Conservation (phyloP, 1,140 invertebrate genomes). For the Ceratina japonica region DNA sequence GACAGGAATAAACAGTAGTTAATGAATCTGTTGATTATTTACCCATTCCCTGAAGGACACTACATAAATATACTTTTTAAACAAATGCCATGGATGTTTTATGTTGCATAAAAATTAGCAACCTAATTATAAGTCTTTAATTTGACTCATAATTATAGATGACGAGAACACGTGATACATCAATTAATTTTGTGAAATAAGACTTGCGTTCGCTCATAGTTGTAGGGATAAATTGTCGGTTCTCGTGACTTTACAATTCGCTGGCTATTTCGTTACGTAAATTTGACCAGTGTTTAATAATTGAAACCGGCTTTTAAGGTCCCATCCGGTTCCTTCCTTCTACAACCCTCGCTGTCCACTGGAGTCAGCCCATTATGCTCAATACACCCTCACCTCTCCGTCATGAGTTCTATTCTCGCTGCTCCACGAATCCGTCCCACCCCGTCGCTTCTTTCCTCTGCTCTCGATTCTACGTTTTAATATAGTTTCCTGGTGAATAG, state of each 20-base stretch:
- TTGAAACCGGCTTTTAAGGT: constrained; percentile 51
- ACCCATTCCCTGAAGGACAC: too few relatives aligned
- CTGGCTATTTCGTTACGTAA: constrained; percentile 57
- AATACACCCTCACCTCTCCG: constrained; percentile 33
- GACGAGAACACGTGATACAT: too few relatives aligned
- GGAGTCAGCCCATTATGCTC: constrained; percentile 30
- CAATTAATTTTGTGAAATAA: constrained; percentile 1
- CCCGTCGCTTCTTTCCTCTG: constrained; percentile 29
- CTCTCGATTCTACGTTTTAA: constrained; percentile 59
- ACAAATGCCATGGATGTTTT: too few relatives aligned
- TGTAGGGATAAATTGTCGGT: constrained; percentile 35
- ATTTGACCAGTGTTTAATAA: constrained; percentile 62
- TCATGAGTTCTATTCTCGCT: background rate
- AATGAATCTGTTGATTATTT: too few relatives aligned
- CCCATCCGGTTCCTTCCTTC: constrained; percentile 54
- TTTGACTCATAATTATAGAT: too few relatives aligned
- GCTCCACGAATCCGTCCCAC: background rate
- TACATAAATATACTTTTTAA: too few relatives aligned
- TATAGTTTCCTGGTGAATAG: constrained; percentile 52
- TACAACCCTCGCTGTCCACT: constrained; percentile 4
- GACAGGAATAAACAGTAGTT: too few relatives aligned
- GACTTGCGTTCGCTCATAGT: background rate
- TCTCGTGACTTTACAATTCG: constrained; percentile 45
- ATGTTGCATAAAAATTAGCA: too few relatives aligned
- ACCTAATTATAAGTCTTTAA: too few relatives aligned